Base-by-base conservation (phyloP, 2,113 vertebrate genomes). In the Seriola dumerili region DNA sequence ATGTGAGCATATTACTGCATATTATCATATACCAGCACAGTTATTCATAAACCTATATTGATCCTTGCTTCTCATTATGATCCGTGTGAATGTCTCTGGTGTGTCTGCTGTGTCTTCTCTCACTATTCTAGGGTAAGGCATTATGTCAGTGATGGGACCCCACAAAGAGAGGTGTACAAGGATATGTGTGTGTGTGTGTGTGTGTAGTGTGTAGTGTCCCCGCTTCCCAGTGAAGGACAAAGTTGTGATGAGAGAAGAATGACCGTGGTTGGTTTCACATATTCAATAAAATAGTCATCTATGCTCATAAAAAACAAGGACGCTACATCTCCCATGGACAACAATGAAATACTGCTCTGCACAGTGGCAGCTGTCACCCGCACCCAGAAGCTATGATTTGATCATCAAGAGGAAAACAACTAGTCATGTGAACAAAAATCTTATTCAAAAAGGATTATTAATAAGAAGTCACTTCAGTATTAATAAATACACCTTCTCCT, bases 271-370 rank as follows among this genome's bases (percentile, higher is more conserved):
- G 61, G 78, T 90, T 86, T 90, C 89, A 92, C 69, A 89, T 67
- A 83, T 89, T 92, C 91, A 87, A 89, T 92, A 86, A 88, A 91
- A 91, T 68, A 86, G 77, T 89, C 85, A 90, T 90, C 81, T 78
- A 80, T 63, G 9, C 84, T 77, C 77, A 83, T 91, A 87, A 89
- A 92, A 78, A 84, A 87, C 89, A 88, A 92, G 89, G 89, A 85
- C 88, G 64, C 83, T 74, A 82, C 91, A 83, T 78, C 72, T 84
- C 62, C 66, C 52, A 57, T 63, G 78, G 76, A 85, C 84, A 81
- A 62, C 75, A 59, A 11, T 87, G 72, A 90, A 84, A 85, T 82
- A 87, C 58, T 32, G 83, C 81, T 72, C 34, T 62, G 67, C 79
- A 77, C 54, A 19, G 70, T 55, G 76, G 25, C 68, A 83, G 62